Base-by-base conservation (phyloP, 2,113 vertebrate genomes). In the Macheiramphus alcinus region DNA sequence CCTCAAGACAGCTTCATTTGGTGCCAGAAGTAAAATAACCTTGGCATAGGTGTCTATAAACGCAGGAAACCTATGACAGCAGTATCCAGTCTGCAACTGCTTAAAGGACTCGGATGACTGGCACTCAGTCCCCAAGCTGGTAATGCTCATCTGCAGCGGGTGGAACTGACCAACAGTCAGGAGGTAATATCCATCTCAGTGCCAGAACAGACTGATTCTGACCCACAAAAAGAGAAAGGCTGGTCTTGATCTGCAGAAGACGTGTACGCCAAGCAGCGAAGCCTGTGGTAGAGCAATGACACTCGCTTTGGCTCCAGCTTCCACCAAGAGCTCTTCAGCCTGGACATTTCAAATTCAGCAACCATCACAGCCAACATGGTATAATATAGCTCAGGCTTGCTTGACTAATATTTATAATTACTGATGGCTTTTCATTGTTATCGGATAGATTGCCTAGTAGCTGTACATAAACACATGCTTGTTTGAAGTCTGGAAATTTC, bases 261-360 rank as follows among this genome's bases (percentile, higher is more conserved):
- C 1, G 1, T 4, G 13, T 16, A 8, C 12, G 9, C 50, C 45
- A 34, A 36, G 66, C 55, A 43, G 50, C 0, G 1, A 71, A 45
- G 70, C 18, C 50, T 58, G n/a, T 1, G 26, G 6, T 0, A 63
- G 11, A 43, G 45, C 70, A 48, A 5, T 2, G 50, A 27, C 21
- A 20, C 2, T 19, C 7, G 1, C 32, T 16, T 7, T 19, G 53
- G 43, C 81, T 63, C n/a, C 8, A 78, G 14, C 23, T 81, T 32
- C 31, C 21, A 42, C 32, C 10, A 29, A 58, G 38, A 80, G 58
- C 42, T 83, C 47, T 36, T 4, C 3, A 85, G 61, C 15, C 2
- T 0, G 29, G 38, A 12, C 38, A 27, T 18, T n/a, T 11, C 75
- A 15, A 27, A 71, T 45, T 16, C 61, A 59, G 66, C 74, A 42